These are phyloP conservation scores for Okapia johnstoni DNA, from an alignment of 2,113 vertebrate genomes.

Conservation along the genomic window DNA sequence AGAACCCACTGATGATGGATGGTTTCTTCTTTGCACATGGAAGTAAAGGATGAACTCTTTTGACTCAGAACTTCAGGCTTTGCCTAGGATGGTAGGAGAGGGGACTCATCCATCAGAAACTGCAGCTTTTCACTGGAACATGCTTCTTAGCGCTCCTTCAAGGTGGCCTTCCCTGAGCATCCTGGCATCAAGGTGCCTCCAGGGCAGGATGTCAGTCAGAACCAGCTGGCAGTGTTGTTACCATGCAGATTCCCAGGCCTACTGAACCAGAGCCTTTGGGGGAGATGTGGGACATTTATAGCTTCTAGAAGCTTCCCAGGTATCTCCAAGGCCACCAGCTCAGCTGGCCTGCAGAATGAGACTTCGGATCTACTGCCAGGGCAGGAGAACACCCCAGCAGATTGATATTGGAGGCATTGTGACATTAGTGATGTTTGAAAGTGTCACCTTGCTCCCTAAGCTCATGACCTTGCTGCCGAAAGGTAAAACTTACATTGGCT, in stretches of 20 bases:
- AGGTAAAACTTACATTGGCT: neutral
- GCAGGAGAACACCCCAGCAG: neutral
- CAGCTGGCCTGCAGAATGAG: neutral
- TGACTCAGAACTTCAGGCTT: too few species aligned
- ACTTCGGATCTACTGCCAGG: neutral
- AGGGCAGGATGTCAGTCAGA: neutral
- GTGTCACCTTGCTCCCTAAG: neutral
- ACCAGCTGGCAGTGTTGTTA: neutral
- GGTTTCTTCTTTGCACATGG: neutral
- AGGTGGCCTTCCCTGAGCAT: neutral
- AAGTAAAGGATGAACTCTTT: neutral
- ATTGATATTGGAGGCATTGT: neutral
- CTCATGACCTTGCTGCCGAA: neutral
- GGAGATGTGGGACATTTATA: neutral
- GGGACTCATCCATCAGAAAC: neutral
- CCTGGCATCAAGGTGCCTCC: accelerated
- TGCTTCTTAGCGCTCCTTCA: neutral
- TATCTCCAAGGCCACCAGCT: neutral
- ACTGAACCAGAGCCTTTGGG: neutral
- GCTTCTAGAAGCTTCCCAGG: neutral
- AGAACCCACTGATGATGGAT: neutral
- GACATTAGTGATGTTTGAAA: too few species aligned
- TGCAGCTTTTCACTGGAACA: neutral
- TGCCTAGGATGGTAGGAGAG: neutral
- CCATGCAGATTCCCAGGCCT: too few species aligned